phyloP scores from a whole-genome alignment of 2,888 invertebrate genomes.

The Campoplex capitator region DNA sequence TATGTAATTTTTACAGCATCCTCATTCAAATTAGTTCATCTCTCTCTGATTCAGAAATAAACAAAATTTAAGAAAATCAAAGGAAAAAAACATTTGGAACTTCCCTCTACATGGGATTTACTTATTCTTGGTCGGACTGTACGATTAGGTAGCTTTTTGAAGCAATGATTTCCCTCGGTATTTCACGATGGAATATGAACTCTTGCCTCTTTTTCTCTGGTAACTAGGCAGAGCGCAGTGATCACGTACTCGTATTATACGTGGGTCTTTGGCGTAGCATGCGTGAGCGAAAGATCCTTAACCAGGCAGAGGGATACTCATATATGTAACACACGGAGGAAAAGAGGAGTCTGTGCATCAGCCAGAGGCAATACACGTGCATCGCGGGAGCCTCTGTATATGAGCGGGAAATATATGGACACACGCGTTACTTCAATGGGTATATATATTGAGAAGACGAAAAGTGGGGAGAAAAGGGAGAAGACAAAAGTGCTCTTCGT shows the following conservation, averaged over 20 bases:
- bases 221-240: conserved; percentile 17
- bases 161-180: conserved; percentile 24
- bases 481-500: conserved; percentile 39
- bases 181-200: conserved; percentile 24
- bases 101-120: no score
- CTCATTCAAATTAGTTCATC: background rate
- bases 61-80: background rate
- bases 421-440: conserved; percentile 33
- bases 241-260: conserved; percentile 31
- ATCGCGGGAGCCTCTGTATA: conserved; percentile 53
- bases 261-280: conserved; percentile 18
- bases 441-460: background rate
- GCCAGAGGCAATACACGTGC: conserved; percentile 68
- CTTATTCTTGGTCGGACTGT: background rate
- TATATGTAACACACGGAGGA: conserved; percentile 28
- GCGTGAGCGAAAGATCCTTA: conserved; percentile 21
- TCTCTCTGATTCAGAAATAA: background rate
- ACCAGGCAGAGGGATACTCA: conserved; percentile 4
- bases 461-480: conserved; percentile 23
- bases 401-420: conserved; percentile 61
- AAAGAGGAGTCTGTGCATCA: conserved; percentile 45
- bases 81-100: no score
- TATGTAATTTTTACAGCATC: no score
- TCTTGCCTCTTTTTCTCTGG: background rate
- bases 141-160: conserved; percentile 3